These are phyloP conservation scores for Lymantria dispar DNA, from an alignment of 2,888 invertebrate genomes.

Conservation along the genomic window DNA sequence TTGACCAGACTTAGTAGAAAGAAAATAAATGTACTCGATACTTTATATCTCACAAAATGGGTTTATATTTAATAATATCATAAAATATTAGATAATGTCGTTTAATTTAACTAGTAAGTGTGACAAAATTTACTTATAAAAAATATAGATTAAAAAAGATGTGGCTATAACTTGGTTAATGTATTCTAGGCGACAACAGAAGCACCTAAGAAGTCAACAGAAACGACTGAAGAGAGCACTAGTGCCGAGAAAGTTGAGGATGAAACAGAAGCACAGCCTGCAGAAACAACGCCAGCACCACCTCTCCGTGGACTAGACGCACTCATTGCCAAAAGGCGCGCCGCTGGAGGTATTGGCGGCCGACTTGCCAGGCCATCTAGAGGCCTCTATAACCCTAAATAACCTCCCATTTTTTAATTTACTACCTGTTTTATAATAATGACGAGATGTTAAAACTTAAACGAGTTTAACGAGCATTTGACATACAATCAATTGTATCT, in stretches of 20 bases:
- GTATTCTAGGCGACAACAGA: conserved; percentile 62
- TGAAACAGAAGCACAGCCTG: conserved; percentile 60
- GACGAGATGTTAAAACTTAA: conserved; percentile 35
- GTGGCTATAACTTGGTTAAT: not conserved
- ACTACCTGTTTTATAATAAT: conserved; percentile 25
- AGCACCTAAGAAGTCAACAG: conserved; percentile 63
- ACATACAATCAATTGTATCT: conserved; percentile 1
- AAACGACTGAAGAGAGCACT: conserved; percentile 67
- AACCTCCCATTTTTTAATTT: conserved; percentile 23
- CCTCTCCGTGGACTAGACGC: conserved; percentile 85
- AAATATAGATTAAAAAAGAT: not conserved
- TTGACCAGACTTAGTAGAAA: too few relatives aligned
- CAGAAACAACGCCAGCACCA: conserved; percentile 78
- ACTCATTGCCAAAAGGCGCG: conserved; percentile 86
- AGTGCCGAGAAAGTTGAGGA: conserved; percentile 66
- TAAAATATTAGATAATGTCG: too few relatives aligned
- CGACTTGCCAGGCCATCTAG: conserved; percentile 60
- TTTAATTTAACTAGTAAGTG: too few relatives aligned
- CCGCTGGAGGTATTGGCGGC: conserved; percentile 72
- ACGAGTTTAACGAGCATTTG: conserved; percentile 7
- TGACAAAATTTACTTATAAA: not conserved
- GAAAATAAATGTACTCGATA: too few relatives aligned
- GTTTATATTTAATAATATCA: too few relatives aligned
- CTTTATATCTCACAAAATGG: too few relatives aligned
- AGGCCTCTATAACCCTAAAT: conserved; percentile 47